phyloP scores from a whole-genome alignment of 2,888 invertebrate species.

The Slavum lentiscoides region DNA sequence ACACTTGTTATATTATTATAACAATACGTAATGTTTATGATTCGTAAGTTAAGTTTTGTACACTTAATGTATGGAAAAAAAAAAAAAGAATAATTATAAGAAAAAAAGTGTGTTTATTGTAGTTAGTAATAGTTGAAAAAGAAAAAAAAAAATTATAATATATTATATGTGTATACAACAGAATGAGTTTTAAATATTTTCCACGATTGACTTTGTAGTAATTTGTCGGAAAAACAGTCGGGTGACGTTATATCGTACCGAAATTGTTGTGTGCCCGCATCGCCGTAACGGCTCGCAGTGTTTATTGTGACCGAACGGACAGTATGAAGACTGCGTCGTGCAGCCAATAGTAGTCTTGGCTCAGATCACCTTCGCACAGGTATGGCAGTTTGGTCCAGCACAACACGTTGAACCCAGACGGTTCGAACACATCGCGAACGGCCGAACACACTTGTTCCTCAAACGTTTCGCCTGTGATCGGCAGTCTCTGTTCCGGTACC shows the following conservation, averaged over 20 bases:
- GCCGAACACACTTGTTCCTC: constrained; percentile 81
- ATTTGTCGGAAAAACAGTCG: no score
- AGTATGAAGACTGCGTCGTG: constrained; percentile 81
- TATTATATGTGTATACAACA: background rate
- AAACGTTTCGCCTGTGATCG: constrained; percentile 70
- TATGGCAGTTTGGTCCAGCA: constrained; percentile 92
- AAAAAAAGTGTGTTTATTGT: constrained; percentile 22
- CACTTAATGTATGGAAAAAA: background rate
- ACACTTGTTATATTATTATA: constrained; percentile 18
- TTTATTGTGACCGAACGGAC: background rate
- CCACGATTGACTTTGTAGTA: no score
- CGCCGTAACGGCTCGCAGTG: no score
- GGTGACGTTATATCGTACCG: no score
- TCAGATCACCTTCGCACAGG: constrained; percentile 93
- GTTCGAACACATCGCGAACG: constrained; percentile 67
- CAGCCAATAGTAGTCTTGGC: constrained; percentile 88
- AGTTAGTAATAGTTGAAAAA: constrained; percentile 15
- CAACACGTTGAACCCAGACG: constrained; percentile 74
- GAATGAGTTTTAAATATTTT: background rate
- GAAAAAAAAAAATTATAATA: background rate
- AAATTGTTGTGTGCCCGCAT: no score
- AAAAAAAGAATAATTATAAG: background rate
- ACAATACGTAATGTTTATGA: background rate
- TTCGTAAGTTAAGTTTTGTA: constrained; percentile 4
- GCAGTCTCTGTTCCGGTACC: constrained; percentile 69